Evolutionary conservation across 2,113 vertebrate species (phyloP), one percentile per base, ranked within the genome.

Genomic region (Cacatua alba): DNA sequence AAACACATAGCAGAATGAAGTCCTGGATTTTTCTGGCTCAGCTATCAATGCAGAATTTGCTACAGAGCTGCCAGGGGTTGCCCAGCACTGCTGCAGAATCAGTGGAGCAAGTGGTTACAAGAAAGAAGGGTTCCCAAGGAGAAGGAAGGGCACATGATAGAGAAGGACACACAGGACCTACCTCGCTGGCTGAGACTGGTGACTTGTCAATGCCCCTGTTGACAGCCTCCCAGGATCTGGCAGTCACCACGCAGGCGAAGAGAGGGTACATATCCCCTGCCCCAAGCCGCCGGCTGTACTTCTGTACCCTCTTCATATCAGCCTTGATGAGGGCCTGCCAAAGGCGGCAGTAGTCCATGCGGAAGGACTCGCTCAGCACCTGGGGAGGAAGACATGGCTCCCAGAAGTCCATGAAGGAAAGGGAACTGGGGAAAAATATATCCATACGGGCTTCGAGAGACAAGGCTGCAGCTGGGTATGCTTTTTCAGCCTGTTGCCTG

Each of bases 311-410:
- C 72, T 98, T 95, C 98, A 99, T 98, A 92, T 99, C 98, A 0
- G 98, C 97, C 81, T 98, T 98, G 90, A 99, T 99, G 90, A 99
- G 98, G 46, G 99, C 98, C 97, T 99, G 99, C 99, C 99, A 99
- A 82, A 99, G 98, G 23, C 65, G 98, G 85, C 99, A 99, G 97
- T 99, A 99, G 92, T 99, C 96, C 97, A 99, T 86, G 72, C 99
- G 98, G 96, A 99, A 99, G 33, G 98, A 98, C 7, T 99, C 98
- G 0, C 99, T 98, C 95, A 99, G 98, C 68, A 97, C 97, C 99
- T 99, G 35, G 2, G 35, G 19, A 89, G 37, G 39, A 55, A 93
- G 39, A 80, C 33, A 77, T 8, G 1, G 3, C 9, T 7, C 15
- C 26, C 23, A 63, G 24, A 76, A 78, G 49, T 29, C 51, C 59